phyloP scores from a whole-genome alignment of 2,113 vertebrate species.

The Oreotrochilus melanogaster region DNA sequence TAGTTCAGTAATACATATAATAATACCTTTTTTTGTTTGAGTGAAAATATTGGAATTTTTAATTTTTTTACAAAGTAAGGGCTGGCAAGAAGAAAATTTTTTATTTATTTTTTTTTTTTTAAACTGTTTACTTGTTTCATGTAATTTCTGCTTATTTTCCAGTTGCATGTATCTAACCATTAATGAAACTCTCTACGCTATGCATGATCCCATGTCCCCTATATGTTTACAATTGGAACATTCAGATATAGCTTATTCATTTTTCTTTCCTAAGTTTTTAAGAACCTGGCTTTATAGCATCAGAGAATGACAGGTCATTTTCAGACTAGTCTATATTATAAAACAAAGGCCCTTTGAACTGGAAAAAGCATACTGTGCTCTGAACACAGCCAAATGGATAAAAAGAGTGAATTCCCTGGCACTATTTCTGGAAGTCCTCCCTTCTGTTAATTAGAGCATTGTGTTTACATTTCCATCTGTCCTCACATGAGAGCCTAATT shows the following conservation, averaged over 20 bases:
- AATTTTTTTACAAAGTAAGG: neutral
- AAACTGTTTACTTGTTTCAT: neutral
- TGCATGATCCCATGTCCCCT: neutral
- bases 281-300: neutral
- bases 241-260: neutral
- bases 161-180: neutral
- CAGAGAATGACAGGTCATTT: neutral
- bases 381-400: neutral
- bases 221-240: neutral
- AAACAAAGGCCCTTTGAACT: neutral
- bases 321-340: neutral
- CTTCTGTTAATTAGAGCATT: neutral
- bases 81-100: neutral
- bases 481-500: constrained; percentile 24
- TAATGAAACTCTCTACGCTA: neutral
- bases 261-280: neutral
- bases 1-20: neutral
- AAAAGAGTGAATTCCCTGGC: neutral
- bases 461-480: constrained; percentile 34
- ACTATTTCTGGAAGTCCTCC: neutral
- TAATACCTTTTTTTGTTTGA: neutral
- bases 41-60: neutral
- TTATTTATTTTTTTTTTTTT: neutral
- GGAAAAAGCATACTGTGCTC: neutral
- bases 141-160: neutral